Percentiles rank a stretch among this genome's conserved stretches.
Evolutionary conservation across 2,113 vertebrate genomes (phyloP).

Genomic region (Mustelus asterias): DNA sequence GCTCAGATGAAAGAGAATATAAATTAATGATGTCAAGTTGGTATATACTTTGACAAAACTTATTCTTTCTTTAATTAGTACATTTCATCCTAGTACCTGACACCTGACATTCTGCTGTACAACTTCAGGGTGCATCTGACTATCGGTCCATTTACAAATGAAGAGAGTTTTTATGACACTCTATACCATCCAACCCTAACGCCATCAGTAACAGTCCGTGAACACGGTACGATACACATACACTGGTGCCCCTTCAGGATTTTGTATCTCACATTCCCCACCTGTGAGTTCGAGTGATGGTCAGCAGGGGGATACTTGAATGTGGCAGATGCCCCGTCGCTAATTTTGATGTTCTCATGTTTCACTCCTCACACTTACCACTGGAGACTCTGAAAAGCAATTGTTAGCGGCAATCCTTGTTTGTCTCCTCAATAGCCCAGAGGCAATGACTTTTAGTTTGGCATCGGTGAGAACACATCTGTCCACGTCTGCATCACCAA

Average conservation of each 20-base stretch:
- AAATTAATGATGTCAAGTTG: not conserved
- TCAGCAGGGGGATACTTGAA: not conserved
- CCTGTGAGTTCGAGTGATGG: not conserved
- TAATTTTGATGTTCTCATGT: not conserved
- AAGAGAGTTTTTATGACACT: not conserved
- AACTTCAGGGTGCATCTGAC: not conserved
- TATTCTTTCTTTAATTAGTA: not conserved
- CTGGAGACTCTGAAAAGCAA: not conserved
- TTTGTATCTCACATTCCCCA: not conserved
- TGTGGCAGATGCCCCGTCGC: not conserved
- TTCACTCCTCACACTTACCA: not conserved
- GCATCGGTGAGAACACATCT: not conserved
- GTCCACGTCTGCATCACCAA: no score
- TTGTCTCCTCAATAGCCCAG: not conserved
- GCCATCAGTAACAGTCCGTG: not conserved
- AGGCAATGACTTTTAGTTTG: not conserved
- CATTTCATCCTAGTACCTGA: not conserved
- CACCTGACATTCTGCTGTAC: not conserved
- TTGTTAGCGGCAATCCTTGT: not conserved
- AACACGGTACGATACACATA: not conserved
- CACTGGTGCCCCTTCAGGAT: not conserved
- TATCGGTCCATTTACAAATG: not conserved
- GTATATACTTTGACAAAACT: not conserved
- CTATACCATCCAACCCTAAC: not conserved
- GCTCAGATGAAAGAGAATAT: not conserved